Conservation (phyloP, 2,113 vertebrate genomes). For the Ailuropoda melanoleuca region DNA sequence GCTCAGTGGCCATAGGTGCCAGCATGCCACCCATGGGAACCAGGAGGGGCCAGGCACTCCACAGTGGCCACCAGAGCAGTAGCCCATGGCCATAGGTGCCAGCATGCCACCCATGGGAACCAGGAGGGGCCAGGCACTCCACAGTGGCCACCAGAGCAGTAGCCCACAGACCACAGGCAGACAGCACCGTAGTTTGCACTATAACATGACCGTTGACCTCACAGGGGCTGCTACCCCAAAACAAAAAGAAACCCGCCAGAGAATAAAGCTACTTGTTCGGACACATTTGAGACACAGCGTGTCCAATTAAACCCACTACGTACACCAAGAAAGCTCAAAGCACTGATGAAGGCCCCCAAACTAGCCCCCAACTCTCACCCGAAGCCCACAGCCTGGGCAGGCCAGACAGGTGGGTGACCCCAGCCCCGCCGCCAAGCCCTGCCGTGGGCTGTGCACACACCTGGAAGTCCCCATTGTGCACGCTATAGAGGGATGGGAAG, state of each 20-base stretch:
- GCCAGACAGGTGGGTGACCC: background rate
- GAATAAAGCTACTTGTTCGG: background rate
- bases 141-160: too few species aligned
- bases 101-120: too few species aligned
- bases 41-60: background rate
- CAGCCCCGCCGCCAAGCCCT: background rate
- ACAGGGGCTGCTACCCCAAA: too few species aligned
- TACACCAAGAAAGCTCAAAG: background rate
- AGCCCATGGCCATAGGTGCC: fast-evolving
- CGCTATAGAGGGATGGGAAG: slow-evolving; percentile 89
- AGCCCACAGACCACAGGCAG: fast-evolving
- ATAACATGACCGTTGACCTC: background rate
- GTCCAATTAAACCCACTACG: background rate
- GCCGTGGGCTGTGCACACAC: slow-evolving; percentile 71
- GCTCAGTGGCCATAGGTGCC: background rate
- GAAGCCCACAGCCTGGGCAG: background rate
- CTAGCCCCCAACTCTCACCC: too few species aligned
- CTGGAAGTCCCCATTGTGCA: slow-evolving; percentile 90
- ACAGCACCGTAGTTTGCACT: background rate
- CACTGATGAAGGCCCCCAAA: background rate
- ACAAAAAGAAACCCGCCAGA: background rate
- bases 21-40: too few species aligned
- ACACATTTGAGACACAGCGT: background rate
- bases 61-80: background rate
- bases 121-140: fast-evolving